These are phyloP conservation scores for Apteryx owenii DNA, from an alignment of 2,113 vertebrate genomes.

Conservation along the genomic window DNA sequence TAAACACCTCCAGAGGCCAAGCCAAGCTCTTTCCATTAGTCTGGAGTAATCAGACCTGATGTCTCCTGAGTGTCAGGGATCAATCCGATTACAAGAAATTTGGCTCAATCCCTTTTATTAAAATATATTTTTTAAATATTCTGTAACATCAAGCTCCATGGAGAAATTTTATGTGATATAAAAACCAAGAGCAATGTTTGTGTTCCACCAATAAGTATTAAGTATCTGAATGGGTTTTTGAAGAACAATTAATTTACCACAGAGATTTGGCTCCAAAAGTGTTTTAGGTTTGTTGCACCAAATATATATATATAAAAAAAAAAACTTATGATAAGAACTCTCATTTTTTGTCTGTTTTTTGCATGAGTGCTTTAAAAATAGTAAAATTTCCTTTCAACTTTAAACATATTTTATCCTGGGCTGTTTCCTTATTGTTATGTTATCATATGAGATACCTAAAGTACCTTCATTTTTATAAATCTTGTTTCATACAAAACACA, in stretches of 20 bases:
- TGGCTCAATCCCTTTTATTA: not conserved
- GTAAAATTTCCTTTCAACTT: not conserved
- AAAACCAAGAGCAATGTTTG: not conserved
- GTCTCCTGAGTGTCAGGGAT: not conserved
- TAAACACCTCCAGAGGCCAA: not conserved
- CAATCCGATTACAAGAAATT: not conserved
- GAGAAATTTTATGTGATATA: not conserved
- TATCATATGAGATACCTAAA: accelerated
- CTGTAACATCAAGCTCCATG: accelerated
- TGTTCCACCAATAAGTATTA: not conserved
- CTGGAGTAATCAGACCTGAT: not conserved
- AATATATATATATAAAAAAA: not conserved
- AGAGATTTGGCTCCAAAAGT: not conserved
- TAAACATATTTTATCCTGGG: not conserved
- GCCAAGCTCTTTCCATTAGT: not conserved
- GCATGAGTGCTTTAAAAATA: not conserved
- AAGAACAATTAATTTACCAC: not conserved
- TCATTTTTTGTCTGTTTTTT: not conserved
- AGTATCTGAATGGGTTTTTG: not conserved
- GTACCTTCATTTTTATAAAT: not conserved
- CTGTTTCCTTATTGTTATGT: not conserved
- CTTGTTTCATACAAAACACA: not conserved
- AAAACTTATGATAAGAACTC: not conserved
- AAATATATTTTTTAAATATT: not conserved
- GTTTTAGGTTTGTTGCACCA: not conserved